Conservation (phyloP, 92 coral and sea anemone species). For the Heliopora coerulea region DNA sequence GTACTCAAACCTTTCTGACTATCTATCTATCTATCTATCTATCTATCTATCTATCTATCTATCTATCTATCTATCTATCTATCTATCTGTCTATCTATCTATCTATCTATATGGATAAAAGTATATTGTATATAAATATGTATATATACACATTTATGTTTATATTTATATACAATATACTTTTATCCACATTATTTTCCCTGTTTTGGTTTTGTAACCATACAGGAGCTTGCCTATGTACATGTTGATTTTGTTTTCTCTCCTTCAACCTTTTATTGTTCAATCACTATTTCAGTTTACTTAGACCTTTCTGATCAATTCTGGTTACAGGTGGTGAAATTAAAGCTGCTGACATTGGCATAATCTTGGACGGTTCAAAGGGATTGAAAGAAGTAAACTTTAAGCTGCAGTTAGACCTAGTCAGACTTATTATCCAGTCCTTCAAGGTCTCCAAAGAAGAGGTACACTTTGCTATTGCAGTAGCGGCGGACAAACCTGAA, state of each 20-base stretch:
- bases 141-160: too few species aligned
- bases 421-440: conserved; percentile 53
- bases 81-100: too few species aligned
- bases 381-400: conserved; percentile 49
- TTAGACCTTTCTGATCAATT: background rate
- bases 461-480: conserved; percentile 63
- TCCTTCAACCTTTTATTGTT: background rate
- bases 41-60: too few species aligned
- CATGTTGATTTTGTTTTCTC: background rate
- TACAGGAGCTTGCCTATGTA: too few species aligned
- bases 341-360: conserved; percentile 64
- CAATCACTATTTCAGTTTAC: background rate
- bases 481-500: conserved; percentile 61
- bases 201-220: too few species aligned
- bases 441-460: conserved; percentile 60
- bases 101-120: too few species aligned
- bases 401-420: conserved; percentile 48
- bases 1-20: too few species aligned
- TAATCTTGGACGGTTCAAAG: conserved; percentile 69
- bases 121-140: too few species aligned
- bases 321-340: conserved; percentile 22
- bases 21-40: too few species aligned
- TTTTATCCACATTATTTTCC: too few species aligned
- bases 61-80: too few species aligned
- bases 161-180: too few species aligned